These are phyloP conservation scores for Meteorus colon DNA, from an alignment of 2,888 invertebrate species.

Conservation along the genomic window DNA sequence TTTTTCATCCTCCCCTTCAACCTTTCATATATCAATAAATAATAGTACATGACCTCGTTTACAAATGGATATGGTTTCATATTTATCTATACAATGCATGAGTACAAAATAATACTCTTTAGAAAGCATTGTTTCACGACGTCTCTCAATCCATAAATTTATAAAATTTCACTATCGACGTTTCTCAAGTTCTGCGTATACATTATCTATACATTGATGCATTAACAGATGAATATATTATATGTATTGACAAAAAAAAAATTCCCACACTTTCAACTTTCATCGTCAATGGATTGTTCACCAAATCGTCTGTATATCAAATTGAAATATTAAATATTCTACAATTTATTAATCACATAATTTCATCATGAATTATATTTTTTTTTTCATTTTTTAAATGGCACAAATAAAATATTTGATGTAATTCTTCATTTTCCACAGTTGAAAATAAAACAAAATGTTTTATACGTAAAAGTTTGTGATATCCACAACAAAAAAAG, in stretches of 20 bases:
- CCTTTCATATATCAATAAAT: slow-evolving; percentile 21
- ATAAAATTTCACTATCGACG: slow-evolving; percentile 1
- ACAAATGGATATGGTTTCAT: neutral
- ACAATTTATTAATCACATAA: neutral
- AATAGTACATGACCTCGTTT: slow-evolving; percentile 14
- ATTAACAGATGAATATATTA: neutral
- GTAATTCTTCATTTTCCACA: neutral
- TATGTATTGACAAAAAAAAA: neutral
- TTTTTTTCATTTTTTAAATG: neutral
- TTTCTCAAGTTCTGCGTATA: neutral
- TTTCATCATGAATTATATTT: neutral
- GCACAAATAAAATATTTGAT: neutral
- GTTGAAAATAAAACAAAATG: neutral
- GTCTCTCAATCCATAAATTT: neutral
- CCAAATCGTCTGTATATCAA: neutral
- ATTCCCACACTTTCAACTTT: neutral
- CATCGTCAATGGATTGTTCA: neutral
- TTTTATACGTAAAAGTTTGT: neutral
- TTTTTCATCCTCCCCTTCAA: slow-evolving; percentile 13
- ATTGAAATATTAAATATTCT: neutral
- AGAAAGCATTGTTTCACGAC: neutral
- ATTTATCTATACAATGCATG: neutral
- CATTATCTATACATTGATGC: neutral
- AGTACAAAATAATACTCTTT: neutral
- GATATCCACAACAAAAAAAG: slow-evolving; percentile 3